These are phyloP conservation scores for Crax fasciolata DNA, from an alignment of 2,797 vertebrate species.

Conservation along the genomic window DNA sequence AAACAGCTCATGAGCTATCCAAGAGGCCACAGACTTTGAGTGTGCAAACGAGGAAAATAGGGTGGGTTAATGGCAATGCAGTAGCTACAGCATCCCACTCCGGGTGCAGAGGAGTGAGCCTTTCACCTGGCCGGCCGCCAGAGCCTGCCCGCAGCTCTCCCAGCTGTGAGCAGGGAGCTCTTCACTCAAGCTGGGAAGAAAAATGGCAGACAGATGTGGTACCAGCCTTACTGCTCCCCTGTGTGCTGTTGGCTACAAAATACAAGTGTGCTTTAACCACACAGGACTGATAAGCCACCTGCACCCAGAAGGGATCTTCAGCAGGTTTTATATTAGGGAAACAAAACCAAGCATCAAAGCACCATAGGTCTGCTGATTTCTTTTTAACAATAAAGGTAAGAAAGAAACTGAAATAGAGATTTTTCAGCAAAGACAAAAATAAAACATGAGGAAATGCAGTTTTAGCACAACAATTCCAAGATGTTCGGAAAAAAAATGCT, in stretches of 20 bases:
- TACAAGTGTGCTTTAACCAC: slow-evolving; percentile 39
- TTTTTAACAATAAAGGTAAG: background rate
- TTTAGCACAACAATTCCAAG: background rate
- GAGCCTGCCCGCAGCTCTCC: background rate
- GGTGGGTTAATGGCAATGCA: slow-evolving; percentile 31
- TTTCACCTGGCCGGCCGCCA: background rate
- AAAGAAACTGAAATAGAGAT: background rate
- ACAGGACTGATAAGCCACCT: background rate
- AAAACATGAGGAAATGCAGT: background rate
- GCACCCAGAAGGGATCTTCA: background rate
- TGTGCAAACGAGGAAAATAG: slow-evolving; percentile 17
- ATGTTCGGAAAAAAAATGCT: background rate
- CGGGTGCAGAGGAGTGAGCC: background rate
- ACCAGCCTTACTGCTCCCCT: slow-evolving; percentile 46
- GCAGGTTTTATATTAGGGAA: background rate
- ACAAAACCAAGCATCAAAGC: background rate
- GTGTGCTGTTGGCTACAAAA: slow-evolving; percentile 58
- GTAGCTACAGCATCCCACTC: background rate
- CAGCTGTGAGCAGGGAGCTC: slow-evolving; percentile 47
- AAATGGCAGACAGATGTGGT: slow-evolving; percentile 66
- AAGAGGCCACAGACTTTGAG: background rate
- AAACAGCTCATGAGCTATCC: background rate
- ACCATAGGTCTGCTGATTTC: background rate
- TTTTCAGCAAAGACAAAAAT: background rate
- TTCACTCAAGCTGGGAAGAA: slow-evolving; percentile 44